Evolutionary conservation across 2,797 vertebrate species (phyloP).

Genomic region (Falco berigora): DNA sequence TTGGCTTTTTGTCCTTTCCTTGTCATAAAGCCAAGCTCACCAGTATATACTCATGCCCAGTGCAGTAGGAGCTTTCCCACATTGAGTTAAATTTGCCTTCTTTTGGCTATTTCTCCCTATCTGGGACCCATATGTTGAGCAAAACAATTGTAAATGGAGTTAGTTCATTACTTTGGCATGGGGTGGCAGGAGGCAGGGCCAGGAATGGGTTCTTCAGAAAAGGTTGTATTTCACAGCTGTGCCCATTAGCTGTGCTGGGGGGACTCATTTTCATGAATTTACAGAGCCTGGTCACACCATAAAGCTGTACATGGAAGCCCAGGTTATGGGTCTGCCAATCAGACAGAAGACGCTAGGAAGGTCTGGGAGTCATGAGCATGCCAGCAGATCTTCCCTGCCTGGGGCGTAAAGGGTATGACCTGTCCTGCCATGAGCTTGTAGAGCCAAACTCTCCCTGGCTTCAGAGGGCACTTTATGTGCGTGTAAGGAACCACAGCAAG

Average conservation of each 20-base stretch:
- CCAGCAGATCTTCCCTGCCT: not conserved
- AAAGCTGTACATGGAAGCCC: not conserved
- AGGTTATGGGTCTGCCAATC: not conserved
- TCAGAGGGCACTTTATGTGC: not conserved
- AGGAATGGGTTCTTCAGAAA: not conserved
- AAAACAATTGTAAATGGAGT: conserved; percentile 15
- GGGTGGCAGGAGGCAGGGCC: not conserved
- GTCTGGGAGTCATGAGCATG: not conserved
- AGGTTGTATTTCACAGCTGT: not conserved
- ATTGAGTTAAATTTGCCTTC: not conserved
- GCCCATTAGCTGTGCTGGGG: not conserved
- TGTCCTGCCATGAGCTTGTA: not conserved
- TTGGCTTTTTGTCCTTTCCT: not conserved
- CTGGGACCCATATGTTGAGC: conserved; percentile 24
- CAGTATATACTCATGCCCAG: not conserved
- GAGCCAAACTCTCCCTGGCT: not conserved
- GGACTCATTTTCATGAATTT: not conserved
- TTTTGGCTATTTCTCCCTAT: not conserved
- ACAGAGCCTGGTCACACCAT: not conserved
- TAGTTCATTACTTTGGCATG: not conserved
- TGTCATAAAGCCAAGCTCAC: not conserved
- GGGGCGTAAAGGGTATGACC: not conserved
- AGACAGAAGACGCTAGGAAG: not conserved
- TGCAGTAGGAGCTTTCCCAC: not conserved
- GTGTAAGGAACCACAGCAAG: not conserved